phyloP scores from a whole-genome alignment of 2,797 vertebrate genomes.

The Distichodus sexfasciatus region DNA sequence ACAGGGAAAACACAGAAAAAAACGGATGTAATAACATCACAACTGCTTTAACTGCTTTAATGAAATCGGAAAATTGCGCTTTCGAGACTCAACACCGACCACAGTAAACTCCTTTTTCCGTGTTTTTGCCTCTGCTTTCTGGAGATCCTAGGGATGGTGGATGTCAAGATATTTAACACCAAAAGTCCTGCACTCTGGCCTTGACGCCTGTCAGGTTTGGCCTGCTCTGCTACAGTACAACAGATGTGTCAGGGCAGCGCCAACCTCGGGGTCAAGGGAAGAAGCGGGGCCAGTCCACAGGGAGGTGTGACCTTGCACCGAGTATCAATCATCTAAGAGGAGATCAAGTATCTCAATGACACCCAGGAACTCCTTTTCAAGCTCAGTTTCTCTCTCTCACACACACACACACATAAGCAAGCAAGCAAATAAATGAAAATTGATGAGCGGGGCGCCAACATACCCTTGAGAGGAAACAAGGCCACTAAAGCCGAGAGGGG shows the following conservation, averaged over 20 bases:
- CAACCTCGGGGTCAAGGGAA: slow-evolving; percentile 65
- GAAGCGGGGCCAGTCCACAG: slow-evolving; percentile 56
- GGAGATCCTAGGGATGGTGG: background rate
- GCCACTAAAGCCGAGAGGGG: slow-evolving; percentile 44
- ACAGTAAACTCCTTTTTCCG: too few species aligned
- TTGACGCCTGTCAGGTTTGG: slow-evolving; percentile 13
- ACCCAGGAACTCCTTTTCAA: slow-evolving; percentile 22
- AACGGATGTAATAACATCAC: too few species aligned
- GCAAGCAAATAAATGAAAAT: slow-evolving; percentile 57
- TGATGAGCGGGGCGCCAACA: slow-evolving; percentile 58
- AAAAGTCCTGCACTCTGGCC: slow-evolving; percentile 23
- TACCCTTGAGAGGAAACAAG: slow-evolving; percentile 63
- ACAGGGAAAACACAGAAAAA: background rate
- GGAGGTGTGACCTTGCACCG: slow-evolving; percentile 32
- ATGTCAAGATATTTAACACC: background rate
- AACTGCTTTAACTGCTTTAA: too few species aligned
- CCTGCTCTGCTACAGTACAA: slow-evolving; percentile 1
- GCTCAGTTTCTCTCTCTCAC: slow-evolving; percentile 15
- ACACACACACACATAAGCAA: slow-evolving; percentile 3
- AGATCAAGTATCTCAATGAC: slow-evolving; percentile 58
- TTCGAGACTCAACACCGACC: too few species aligned
- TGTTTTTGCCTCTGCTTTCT: too few species aligned
- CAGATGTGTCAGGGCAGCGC: slow-evolving; percentile 36
- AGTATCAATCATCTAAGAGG: slow-evolving; percentile 62
- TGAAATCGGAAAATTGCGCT: too few species aligned